Evolutionary conservation across 2,888 invertebrate genomes (phyloP).

Genomic region (Euzophera pinguis): DNA sequence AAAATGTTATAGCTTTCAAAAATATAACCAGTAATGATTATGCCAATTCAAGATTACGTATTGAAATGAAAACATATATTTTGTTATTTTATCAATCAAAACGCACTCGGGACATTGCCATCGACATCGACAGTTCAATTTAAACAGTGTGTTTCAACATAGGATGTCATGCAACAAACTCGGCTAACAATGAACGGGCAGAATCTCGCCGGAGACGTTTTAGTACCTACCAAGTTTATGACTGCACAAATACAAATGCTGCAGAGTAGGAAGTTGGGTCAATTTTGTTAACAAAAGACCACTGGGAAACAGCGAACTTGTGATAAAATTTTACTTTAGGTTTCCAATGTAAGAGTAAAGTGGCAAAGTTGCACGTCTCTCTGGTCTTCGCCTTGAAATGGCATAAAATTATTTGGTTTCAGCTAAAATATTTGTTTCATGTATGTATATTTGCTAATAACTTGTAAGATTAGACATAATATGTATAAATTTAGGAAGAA

Average conservation of each 20-base stretch:
- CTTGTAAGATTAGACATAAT: too few species aligned
- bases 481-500: too few species aligned
- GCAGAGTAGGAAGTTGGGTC: slow-evolving; percentile 1
- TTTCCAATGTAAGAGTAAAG: slow-evolving; percentile 1
- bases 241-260: not conserved
- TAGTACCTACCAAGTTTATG: not conserved
- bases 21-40: too few species aligned
- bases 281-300: slow-evolving; percentile 8
- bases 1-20: too few species aligned
- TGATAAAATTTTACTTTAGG: slow-evolving; percentile 8
- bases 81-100: too few species aligned
- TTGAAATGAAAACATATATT: too few species aligned
- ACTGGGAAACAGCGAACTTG: not conserved
- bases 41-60: too few species aligned
- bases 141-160: not conserved
- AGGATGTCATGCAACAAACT: not conserved
- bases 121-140: not conserved
- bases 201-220: not conserved
- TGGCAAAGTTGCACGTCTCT: slow-evolving; percentile 2
- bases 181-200: not conserved
- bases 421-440: too few species aligned
- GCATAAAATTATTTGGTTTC: not conserved
- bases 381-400: not conserved
- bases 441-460: too few species aligned
- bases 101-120: too few species aligned